phyloP scores from a whole-genome alignment of 2,113 vertebrate genomes.

The Eulacestoma nigropectus region DNA sequence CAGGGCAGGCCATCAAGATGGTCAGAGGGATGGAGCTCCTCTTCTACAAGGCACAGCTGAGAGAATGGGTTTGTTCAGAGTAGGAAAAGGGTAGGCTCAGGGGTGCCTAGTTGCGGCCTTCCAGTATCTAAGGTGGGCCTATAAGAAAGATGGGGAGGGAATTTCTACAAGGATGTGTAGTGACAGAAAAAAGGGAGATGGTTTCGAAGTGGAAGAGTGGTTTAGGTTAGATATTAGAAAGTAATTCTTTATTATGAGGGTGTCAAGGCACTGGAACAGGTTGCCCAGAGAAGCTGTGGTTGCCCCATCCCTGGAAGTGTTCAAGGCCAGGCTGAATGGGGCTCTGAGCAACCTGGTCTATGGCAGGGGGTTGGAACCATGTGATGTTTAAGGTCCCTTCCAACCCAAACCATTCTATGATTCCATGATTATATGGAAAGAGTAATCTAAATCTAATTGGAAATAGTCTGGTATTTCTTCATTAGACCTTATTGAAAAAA shows the following conservation, averaged over 20 bases:
- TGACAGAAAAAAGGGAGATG: accelerated
- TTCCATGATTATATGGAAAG: not conserved
- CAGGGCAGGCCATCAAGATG: too few species aligned
- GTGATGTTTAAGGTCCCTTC: not conserved
- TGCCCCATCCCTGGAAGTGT: too few species aligned
- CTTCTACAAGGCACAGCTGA: accelerated
- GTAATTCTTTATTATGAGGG: not conserved
- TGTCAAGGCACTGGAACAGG: not conserved
- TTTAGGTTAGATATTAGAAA: not conserved
- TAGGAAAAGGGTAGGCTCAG: not conserved
- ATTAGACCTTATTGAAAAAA: not conserved
- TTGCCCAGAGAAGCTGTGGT: too few species aligned
- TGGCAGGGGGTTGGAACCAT: not conserved
- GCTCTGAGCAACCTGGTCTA: not conserved
- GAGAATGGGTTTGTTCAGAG: not conserved
- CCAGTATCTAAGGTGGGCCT: too few species aligned
- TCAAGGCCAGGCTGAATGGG: not conserved
- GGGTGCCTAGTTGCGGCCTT: not conserved
- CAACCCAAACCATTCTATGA: not conserved
- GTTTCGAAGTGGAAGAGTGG: not conserved
- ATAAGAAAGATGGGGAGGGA: not conserved
- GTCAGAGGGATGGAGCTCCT: not conserved
- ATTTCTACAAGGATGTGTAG: not conserved
- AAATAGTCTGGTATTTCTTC: not conserved
- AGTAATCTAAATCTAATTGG: not conserved